A percentile compares a stretch with the other conserved stretches of the same genome.
phyloP scores from a whole-genome alignment of 2,113 vertebrate species.

The Colinus virginianus region DNA sequence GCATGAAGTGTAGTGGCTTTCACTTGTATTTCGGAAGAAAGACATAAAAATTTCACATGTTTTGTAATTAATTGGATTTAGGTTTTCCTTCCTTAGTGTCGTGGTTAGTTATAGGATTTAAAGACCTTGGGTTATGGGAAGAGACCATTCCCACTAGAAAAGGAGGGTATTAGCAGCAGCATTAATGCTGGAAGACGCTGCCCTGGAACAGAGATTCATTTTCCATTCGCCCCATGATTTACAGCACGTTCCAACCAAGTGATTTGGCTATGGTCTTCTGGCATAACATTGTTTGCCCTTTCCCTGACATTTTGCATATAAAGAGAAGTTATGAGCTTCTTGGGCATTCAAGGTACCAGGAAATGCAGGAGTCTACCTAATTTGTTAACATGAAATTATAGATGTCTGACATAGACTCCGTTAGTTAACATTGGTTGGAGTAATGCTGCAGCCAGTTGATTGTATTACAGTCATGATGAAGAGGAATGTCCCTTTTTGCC shows the following conservation, averaged over 20 bases:
- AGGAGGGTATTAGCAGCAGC: conserved; percentile 16
- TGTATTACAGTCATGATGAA: conserved; percentile 74
- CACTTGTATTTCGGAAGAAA: neutral
- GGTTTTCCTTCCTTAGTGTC: conserved; percentile 24
- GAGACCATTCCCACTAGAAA: conserved; percentile 24
- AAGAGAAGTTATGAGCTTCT: conserved; percentile 74
- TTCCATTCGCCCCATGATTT: conserved; percentile 40
- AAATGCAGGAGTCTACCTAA: conserved; percentile 68
- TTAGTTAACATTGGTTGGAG: conserved; percentile 68
- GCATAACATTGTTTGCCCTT: conserved; percentile 76
- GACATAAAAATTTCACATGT: neutral
- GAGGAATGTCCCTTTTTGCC: conserved; percentile 68
- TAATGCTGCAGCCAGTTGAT: conserved; percentile 73
- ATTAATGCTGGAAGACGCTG: conserved; percentile 31
- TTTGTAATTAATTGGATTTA: neutral
- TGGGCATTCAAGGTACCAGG: conserved; percentile 71
- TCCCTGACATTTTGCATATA: conserved; percentile 70
- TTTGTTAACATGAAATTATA: conserved; percentile 75
- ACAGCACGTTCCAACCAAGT: conserved; percentile 63
- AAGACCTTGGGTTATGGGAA: conserved; percentile 48
- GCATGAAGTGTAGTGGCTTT: neutral
- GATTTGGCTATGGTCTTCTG: conserved; percentile 72
- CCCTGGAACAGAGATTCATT: conserved; percentile 64
- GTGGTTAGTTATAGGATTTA: conserved; percentile 35
- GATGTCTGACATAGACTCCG: conserved; percentile 69